phyloP scores from a whole-genome alignment of 92 coral and sea anemone species.

The Porites rus region DNA sequence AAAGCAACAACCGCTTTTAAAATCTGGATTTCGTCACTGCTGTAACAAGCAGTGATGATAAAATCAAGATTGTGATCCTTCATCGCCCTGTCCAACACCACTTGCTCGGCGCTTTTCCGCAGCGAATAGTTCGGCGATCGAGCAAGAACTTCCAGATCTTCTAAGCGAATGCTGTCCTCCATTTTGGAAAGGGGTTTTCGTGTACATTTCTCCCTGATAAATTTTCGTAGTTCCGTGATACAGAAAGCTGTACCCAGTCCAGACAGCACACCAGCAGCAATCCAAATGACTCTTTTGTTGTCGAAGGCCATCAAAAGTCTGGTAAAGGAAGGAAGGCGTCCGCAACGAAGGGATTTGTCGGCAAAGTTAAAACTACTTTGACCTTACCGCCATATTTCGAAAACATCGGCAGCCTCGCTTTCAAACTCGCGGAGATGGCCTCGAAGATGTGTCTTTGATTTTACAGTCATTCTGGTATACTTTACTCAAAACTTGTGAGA shows the following conservation, averaged over 20 bases:
- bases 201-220: conserved; percentile 83
- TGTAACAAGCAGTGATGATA: conserved; percentile 72
- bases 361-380: conserved; percentile 22
- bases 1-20: conserved; percentile 88
- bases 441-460: background rate
- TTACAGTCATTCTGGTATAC: too few species aligned
- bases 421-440: background rate
- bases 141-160: conserved; percentile 80
- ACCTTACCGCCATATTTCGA: conserved; percentile 80
- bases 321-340: background rate
- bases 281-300: conserved; percentile 70
- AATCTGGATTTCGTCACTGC: conserved; percentile 74
- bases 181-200: conserved; percentile 75
- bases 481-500: too few species aligned
- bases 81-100: conserved; percentile 84
- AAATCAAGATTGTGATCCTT: conserved; percentile 75
- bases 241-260: conserved; percentile 89
- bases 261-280: conserved; percentile 77
- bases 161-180: conserved; percentile 77
- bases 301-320: conserved; percentile 66
- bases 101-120: conserved; percentile 84
- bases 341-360: conserved; percentile 30
- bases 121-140: conserved; percentile 87
- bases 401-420: conserved; percentile 41
- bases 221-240: conserved; percentile 74